Conservation (phyloP, 1,140 invertebrate genomes). For the Drosophila parabipectinata region DNA sequence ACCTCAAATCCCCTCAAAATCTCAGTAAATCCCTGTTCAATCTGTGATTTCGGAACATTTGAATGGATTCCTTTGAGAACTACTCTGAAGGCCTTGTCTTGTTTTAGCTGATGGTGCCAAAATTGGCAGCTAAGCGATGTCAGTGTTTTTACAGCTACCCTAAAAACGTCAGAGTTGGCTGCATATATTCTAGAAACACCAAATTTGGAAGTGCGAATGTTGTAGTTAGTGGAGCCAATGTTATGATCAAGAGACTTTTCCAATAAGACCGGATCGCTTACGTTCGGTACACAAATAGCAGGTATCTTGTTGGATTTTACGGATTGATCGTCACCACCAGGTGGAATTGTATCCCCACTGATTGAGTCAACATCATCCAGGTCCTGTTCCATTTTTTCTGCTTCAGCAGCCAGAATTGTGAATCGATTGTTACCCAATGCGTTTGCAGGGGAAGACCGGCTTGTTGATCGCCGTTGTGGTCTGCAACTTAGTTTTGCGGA, state of each 20-base stretch:
- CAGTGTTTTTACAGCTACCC: not conserved
- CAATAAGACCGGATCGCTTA: conserved; percentile 3
- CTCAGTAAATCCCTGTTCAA: conserved; percentile 2
- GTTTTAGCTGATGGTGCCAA: conserved; percentile 4
- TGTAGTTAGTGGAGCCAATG: not conserved
- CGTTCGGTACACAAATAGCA: not conserved
- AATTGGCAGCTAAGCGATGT: not conserved
- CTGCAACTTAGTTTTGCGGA: conserved; percentile 7
- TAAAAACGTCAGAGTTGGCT: not conserved
- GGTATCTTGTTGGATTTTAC: no score
- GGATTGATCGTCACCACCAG: no score
- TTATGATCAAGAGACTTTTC: conserved; percentile 2
- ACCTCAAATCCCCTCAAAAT: not conserved
- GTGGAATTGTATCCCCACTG: not conserved
- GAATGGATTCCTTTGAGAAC: no score
- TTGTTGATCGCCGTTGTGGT: not conserved
- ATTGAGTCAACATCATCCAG: conserved; percentile 12
- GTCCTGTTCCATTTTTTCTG: conserved; percentile 8
- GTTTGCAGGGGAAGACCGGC: not conserved
- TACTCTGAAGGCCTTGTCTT: no score
- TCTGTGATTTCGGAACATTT: conserved; percentile 10
- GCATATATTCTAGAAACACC: conserved; percentile 24
- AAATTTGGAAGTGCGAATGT: conserved; percentile 7
- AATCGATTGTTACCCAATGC: conserved; percentile 10
- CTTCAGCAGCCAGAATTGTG: conserved; percentile 10